Conservation (phyloP, 2,888 invertebrate species). For the Trissoscelio sp. region DNA sequence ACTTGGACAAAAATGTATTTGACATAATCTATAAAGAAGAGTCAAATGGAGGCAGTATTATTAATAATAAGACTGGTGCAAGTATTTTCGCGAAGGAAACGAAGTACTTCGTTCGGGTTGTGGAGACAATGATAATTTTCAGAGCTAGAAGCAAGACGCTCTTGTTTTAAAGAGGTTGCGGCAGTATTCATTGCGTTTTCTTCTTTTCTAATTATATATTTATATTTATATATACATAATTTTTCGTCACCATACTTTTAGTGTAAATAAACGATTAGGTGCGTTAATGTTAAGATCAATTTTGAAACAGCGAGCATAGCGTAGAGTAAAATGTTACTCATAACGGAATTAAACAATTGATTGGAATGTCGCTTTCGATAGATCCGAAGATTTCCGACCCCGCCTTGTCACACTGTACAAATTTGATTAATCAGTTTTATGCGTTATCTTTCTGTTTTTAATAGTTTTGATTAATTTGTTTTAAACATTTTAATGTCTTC, state of each 20-base stretch:
- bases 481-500: constrained; percentile 15
- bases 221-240: constrained; percentile 52
- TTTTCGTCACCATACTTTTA: constrained; percentile 43
- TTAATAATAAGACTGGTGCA: constrained; percentile 61
- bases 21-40: constrained; percentile 4
- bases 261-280: constrained; percentile 63
- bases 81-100: constrained; percentile 55
- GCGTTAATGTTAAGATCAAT: constrained; percentile 46
- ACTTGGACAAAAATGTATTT: constrained; percentile 3
- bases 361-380: constrained; percentile 41
- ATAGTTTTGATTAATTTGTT: constrained; percentile 16
- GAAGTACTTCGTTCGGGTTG: constrained; percentile 40
- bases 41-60: constrained; percentile 53
- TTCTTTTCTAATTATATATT: constrained; percentile 56
- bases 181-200: constrained; percentile 63
- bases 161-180: constrained; percentile 73
- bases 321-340: constrained; percentile 33
- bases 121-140: constrained; percentile 33
- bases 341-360: constrained; percentile 39
- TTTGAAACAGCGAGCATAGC: constrained; percentile 37
- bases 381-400: constrained; percentile 24
- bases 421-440: constrained; percentile 28
- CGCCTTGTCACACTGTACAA: constrained; percentile 53
- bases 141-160: constrained; percentile 61
- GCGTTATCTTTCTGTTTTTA: constrained; percentile 1